A percentile compares a stretch with the other conserved stretches of the same genome.
Evolutionary conservation across 2,888 invertebrate genomes (phyloP).

Genomic region (Hydroisotoma schaefferi): DNA sequence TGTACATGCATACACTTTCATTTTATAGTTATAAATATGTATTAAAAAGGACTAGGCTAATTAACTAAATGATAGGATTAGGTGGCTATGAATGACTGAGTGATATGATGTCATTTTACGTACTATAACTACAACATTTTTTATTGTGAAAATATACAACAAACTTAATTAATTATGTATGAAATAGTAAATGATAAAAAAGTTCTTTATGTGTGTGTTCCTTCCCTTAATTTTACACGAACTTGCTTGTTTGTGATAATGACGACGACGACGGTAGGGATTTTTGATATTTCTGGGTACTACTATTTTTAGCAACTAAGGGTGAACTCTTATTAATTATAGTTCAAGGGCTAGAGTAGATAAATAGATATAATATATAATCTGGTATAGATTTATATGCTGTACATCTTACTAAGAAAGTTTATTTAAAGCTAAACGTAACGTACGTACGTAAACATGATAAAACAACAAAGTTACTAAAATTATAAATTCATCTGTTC

Average conservation of each 20-base stretch:
- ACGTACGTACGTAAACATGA: not conserved
- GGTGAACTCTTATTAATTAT: no score
- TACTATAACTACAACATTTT: not conserved
- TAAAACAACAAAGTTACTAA: not conserved
- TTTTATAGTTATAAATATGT: no score
- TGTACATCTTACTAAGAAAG: not conserved
- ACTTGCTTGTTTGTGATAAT: constrained; percentile 15
- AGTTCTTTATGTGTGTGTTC: constrained; percentile 3
- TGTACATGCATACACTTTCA: no score
- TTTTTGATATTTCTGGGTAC: constrained; percentile 4
- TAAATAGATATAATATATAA: constrained; percentile 1
- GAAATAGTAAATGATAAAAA: not conserved
- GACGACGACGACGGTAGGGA: constrained; percentile 2
- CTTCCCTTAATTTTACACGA: constrained; percentile 3
- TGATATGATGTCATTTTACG: constrained; percentile 3
- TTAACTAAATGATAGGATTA: not conserved
- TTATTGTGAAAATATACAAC: no score
- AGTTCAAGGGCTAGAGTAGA: no score
- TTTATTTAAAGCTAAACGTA: not conserved
- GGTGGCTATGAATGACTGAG: not conserved
- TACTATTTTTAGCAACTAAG: no score
- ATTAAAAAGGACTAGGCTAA: no score
- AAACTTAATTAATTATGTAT: not conserved
- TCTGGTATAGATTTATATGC: not conserved
- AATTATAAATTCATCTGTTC: constrained; percentile 5